Evolutionary conservation across 2,113 vertebrate species (phyloP).

Genomic region (Mustela nigripes): DNA sequence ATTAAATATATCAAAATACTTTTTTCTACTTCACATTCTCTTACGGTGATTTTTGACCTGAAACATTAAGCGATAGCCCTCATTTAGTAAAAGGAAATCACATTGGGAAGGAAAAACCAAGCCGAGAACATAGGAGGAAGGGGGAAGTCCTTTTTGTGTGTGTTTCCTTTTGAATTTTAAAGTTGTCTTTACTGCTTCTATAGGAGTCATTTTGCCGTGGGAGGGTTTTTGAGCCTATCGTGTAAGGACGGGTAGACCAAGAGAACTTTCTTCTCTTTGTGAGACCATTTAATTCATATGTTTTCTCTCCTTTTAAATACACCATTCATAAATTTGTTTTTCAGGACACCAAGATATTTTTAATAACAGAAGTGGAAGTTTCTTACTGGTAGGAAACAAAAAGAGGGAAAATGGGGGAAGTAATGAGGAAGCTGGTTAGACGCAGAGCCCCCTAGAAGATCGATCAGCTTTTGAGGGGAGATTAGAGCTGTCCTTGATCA

Average conservation of each 20-base stretch:
- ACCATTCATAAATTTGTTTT: not conserved
- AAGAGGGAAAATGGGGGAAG: not conserved
- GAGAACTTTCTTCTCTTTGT: not conserved
- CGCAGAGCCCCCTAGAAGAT: not conserved
- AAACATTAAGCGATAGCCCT: not conserved
- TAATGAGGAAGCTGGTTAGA: not conserved
- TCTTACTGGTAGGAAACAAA: not conserved
- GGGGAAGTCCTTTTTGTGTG: not conserved
- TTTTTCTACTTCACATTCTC: not conserved
- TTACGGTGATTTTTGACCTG: not conserved
- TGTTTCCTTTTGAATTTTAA: conserved; percentile 1
- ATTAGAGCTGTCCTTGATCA: not conserved
- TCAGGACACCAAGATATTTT: not conserved
- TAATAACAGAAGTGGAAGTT: not conserved
- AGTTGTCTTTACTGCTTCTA: not conserved
- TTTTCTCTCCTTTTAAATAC: conserved; percentile 31
- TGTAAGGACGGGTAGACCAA: not conserved
- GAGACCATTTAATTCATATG: not conserved
- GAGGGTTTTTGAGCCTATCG: not conserved
- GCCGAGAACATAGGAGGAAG: not conserved
- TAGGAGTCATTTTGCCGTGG: not conserved
- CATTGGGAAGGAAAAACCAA: not conserved
- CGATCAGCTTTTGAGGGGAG: not conserved
- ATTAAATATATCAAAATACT: not conserved
- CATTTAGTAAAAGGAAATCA: not conserved